phyloP scores from a whole-genome alignment of 2,113 vertebrate species.

The human (Homo sapiens) region DNA sequence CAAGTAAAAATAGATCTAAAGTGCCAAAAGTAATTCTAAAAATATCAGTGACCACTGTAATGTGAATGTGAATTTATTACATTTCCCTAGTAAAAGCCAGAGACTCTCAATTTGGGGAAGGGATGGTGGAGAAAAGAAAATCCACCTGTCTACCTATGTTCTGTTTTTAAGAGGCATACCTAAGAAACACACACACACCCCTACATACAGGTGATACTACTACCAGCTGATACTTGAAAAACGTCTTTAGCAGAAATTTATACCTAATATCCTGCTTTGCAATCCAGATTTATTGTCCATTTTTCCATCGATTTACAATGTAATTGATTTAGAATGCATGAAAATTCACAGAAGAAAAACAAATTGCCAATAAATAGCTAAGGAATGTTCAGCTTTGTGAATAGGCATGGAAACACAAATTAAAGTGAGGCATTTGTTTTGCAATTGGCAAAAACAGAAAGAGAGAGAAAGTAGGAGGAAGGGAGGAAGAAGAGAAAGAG shows the following conservation, averaged over 20 bases:
- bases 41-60: background rate
- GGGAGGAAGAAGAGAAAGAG: accelerated
- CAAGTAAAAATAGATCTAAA: background rate
- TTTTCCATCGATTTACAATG: background rate
- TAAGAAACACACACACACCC: background rate
- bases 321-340: background rate
- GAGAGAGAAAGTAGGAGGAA: background rate
- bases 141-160: background rate
- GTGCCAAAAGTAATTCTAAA: background rate
- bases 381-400: background rate
- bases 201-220: background rate
- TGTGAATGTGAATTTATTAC: background rate
- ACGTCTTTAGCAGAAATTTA: background rate
- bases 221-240: background rate
- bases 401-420: background rate
- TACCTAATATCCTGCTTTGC: background rate
- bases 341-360: background rate
- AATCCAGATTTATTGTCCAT: background rate
- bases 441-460: background rate
- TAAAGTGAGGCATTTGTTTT: background rate
- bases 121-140: background rate
- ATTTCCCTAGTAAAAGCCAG: background rate
- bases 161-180: background rate
- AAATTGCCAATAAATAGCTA: background rate
- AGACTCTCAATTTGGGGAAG: background rate